These are phyloP conservation scores for Lamellibrachia luymesi DNA, from an alignment of 1,140 invertebrate species.

Conservation along the genomic window DNA sequence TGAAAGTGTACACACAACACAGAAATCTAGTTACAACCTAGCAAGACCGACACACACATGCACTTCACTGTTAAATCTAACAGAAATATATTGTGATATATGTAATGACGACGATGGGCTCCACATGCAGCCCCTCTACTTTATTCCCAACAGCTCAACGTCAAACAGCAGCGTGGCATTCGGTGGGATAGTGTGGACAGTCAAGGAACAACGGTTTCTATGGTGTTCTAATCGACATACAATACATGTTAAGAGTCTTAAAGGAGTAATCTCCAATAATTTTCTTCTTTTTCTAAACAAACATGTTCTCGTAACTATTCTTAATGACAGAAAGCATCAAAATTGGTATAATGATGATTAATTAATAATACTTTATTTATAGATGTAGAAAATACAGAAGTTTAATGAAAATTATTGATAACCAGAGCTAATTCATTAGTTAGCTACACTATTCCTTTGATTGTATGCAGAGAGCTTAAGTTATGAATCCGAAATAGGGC, in stretches of 20 bases:
- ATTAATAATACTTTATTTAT: slow-evolving; percentile 8
- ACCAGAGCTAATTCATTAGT: too few species aligned
- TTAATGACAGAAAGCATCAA: background rate
- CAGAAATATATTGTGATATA: background rate
- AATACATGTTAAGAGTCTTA: too few species aligned
- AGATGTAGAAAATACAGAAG: background rate
- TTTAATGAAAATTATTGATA: too few species aligned
- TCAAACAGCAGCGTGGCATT: slow-evolving; percentile 85
- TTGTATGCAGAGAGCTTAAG: too few species aligned
- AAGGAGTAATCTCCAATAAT: too few species aligned
- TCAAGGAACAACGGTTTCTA: slow-evolving; percentile 33
- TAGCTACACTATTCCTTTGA: too few species aligned
- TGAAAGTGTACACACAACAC: background rate
- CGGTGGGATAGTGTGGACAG: slow-evolving; percentile 70
- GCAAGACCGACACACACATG: background rate
- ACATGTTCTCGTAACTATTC: background rate
- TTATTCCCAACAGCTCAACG: slow-evolving; percentile 60
- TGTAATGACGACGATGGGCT: background rate
- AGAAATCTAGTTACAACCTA: background rate
- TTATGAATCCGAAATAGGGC: too few species aligned
- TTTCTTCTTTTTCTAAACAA: background rate
- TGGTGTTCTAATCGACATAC: background rate
- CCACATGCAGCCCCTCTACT: background rate
- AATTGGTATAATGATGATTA: slow-evolving; percentile 66
- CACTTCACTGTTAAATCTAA: background rate